phyloP scores from a whole-genome alignment of 2,888 invertebrate species.

The Ctena decussata region DNA sequence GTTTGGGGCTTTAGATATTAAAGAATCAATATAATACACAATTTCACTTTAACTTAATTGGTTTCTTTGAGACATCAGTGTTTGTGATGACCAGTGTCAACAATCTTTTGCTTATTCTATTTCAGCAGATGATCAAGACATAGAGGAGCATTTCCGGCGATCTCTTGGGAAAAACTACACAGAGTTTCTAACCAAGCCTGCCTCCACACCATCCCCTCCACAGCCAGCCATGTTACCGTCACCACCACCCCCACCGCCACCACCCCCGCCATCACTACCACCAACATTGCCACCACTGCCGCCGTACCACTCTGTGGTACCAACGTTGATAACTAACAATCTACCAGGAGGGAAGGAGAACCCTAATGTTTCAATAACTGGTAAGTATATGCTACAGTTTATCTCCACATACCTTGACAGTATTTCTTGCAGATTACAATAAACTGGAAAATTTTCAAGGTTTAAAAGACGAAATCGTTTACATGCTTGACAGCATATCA shows the following conservation, averaged over 20 bases:
- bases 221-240: conserved; percentile 16
- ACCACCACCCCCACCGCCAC: conserved; percentile 21
- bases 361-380: conserved; percentile 76
- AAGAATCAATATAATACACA: no score
- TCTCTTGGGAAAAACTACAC: conserved; percentile 91
- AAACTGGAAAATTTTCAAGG: no score
- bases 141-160: conserved; percentile 98
- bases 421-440: no score
- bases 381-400: conserved; percentile 54
- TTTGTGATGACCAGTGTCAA: no score
- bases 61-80: no score
- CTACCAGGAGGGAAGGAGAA: conserved; percentile 17
- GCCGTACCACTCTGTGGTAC: neutral
- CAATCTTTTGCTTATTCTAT: no score
- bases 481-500: no score
- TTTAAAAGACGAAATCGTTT: no score
- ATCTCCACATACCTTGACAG: no score
- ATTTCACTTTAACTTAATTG: no score
- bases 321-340: conserved; percentile 9
- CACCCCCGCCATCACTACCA: conserved; percentile 41
- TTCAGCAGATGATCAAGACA: conserved; percentile 91
- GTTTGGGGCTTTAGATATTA: no score
- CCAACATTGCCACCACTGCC: conserved; percentile 47
- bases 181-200: conserved; percentile 71
- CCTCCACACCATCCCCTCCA: conserved; percentile 61